Conservation (phyloP, 1,140 invertebrate species). For the Neodiprion fabricii region DNA sequence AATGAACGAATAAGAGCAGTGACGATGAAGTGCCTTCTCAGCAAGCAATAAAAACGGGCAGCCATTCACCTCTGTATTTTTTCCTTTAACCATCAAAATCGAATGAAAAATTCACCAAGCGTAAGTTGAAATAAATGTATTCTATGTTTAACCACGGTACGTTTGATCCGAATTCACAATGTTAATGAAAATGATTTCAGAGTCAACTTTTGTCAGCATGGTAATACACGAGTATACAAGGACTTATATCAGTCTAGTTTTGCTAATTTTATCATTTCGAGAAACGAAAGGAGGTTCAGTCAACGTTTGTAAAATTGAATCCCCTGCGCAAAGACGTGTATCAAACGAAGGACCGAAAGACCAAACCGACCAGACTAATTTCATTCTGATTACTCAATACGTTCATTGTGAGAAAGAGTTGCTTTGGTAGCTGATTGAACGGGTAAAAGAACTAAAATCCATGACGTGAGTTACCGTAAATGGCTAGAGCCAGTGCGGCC, state of each 20-base stretch:
- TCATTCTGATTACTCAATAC: neutral
- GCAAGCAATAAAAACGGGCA: neutral
- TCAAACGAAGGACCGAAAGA: constrained; percentile 1
- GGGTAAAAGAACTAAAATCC: constrained; percentile 52
- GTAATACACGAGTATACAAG: too few species aligned
- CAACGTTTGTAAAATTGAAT: too few species aligned
- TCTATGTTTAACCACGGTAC: neutral
- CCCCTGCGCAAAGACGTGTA: too few species aligned
- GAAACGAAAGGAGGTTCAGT: too few species aligned
- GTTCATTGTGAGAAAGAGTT: neutral
- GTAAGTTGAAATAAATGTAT: neutral
- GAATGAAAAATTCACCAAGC: neutral
- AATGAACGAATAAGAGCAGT: neutral
- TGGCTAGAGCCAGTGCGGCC: constrained; percentile 61
- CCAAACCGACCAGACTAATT: neutral
- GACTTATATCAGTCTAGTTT: too few species aligned
- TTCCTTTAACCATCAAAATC: neutral
- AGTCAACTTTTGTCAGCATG: too few species aligned
- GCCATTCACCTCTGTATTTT: neutral
- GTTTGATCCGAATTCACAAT: neutral
- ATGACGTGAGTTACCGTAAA: constrained; percentile 62
- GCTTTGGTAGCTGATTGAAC: neutral
- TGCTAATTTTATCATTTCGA: too few species aligned
- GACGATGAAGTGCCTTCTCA: neutral
- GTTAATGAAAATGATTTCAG: neutral